Evolutionary conservation across 2,797 vertebrate species (phyloP), one percentile per base, ranked within the genome.

Genomic region (Cheirogaleus major): DNA sequence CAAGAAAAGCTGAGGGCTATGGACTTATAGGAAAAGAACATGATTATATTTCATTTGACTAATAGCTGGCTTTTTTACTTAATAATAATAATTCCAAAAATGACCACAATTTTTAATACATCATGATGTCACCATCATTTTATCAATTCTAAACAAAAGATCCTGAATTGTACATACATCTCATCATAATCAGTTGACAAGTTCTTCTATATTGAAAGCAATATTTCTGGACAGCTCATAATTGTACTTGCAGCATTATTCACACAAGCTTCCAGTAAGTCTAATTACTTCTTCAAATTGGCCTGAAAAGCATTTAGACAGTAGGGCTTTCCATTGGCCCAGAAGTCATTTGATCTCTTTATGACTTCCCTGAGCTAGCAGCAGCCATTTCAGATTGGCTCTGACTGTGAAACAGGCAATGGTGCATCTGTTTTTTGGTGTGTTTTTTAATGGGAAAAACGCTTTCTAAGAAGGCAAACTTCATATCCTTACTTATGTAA

Each of bases 321-420:
- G 93, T 93, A 87, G 88, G 96, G 78, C 55, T 91, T 98, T 95
- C 93, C 95, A 55, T 82, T 95, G 86, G 93, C 93, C 81, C 90
- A 27, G 41, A 98, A 95, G 86, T 97, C 57, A 93, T 98, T 97
- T 97, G 92, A 95, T 98, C 97, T 98, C 89, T 95, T 97, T 94
- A 98, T 93, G 91, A 61, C 88, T 95, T 95, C 95, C 79, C 57
- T 25, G 88, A 65, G 86, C 52, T 73, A 92, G 89, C 93, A 96
- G 88, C 92, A 96, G 95, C 92, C 96, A 89, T 97, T 98, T 97
- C 97, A 98, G 85, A 95, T 18, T 95, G 50, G 50, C 89, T 97
- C 86, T 97, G 23, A 91, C 97, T 97, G 55, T 89, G 92, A 96
- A 91, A 78, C 89, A 96, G 45, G 55, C 96, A 72, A 61, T 90